Evolutionary conservation across 2,888 invertebrate genomes (phyloP).

Genomic region (Drosophila sordidula): DNA sequence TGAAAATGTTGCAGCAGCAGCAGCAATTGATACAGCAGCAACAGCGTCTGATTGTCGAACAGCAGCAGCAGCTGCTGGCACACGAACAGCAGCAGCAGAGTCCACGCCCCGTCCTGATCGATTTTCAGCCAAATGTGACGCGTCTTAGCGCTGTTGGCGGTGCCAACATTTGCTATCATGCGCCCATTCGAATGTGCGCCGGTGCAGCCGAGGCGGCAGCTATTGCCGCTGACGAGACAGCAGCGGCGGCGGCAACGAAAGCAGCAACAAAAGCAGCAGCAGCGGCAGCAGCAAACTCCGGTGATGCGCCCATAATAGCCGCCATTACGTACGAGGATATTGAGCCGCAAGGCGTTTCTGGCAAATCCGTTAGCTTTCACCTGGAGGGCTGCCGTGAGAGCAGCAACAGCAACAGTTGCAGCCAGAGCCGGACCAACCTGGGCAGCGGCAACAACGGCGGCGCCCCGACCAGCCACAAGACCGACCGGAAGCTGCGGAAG

Average conservation of each 20-base stretch:
- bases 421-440: background rate
- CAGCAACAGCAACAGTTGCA: background rate
- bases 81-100: slow-evolving; percentile 5
- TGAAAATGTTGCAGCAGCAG: slow-evolving; percentile 7
- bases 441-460: background rate
- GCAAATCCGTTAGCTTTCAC: slow-evolving; percentile 21
- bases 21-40: slow-evolving; percentile 22
- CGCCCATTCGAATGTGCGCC: slow-evolving; percentile 44
- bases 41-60: slow-evolving; percentile 5
- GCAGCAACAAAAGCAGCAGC: background rate
- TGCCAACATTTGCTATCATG: slow-evolving; percentile 48
- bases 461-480: background rate
- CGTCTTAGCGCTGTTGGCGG: slow-evolving; percentile 36
- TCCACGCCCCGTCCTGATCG: slow-evolving; percentile 28
- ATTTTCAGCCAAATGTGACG: slow-evolving; percentile 44
- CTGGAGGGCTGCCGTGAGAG: background rate
- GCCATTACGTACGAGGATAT: slow-evolving; percentile 45
- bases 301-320: slow-evolving; percentile 8
- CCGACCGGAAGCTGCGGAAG: slow-evolving; percentile 14
- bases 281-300: background rate
- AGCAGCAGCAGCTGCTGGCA: slow-evolving; percentile 13
- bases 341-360: background rate
- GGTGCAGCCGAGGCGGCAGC: slow-evolving; percentile 1
- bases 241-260: background rate
- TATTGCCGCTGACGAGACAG: background rate